Base-by-base conservation (phyloP, 2,797 vertebrate species). In the Chaetodon trifasciatus region DNA sequence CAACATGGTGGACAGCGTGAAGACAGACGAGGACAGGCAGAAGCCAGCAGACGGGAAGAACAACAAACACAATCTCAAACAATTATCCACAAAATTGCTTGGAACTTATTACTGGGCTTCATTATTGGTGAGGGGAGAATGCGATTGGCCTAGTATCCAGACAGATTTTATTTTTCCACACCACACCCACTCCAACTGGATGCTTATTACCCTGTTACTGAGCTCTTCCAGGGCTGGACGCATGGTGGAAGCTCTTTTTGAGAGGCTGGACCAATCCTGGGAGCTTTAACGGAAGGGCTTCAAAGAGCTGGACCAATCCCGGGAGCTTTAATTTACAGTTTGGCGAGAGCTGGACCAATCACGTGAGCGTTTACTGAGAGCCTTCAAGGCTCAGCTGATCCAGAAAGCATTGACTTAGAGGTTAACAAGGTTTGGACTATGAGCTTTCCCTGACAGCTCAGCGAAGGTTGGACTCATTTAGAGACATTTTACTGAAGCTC, bases 171-270 rank as follows among this genome's bases (percentile, higher is more conserved):
- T 80, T 65, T 70, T 80, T 91, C 40, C 95, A 95, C 96, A 97
- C 94, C 96, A 97, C 96, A 97, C 95, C 96, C 96, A 98, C 96
- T 96, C 96, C 96, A 95, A 93, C 93, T 94, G 90, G 88, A 96
- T 95, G 96, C 93, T 96, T 95, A 96, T 98, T 98, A 98, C 98
- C 98, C 97, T 92, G 93, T 94, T 90, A 96, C 95, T 95, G 94
- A 96, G 96, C 95, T 96, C 97, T 49, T 96, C 96, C 86, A 89
- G 57, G 86, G 94, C 95, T 91, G 96, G 96, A 95, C 93, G 94
- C 93, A 94, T 94, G 95, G 92, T 88, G 92, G 86, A 55, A 83
- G 92, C 92, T 92, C 94, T 71, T 81, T 81, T 58, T 95, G 93
- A 93, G 91, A 85, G 60, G 95, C 91, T 67, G 95, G 92, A 94